These are phyloP conservation scores for Alexandromys fortis DNA, from an alignment of 2,113 vertebrate species.

Conservation along the genomic window DNA sequence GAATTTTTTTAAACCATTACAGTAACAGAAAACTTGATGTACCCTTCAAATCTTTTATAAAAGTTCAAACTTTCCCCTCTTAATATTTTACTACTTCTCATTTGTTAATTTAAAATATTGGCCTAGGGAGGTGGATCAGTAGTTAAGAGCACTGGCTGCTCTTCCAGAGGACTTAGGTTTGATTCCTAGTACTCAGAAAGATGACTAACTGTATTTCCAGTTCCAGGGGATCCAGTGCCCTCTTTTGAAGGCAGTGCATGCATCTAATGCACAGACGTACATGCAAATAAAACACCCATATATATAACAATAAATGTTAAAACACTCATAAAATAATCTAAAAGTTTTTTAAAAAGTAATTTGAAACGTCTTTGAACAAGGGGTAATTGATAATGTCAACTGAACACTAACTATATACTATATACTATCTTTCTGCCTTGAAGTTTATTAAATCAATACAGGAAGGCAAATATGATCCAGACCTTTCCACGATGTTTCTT, in stretches of 20 bases:
- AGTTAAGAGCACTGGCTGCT: background rate
- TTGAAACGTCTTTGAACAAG: constrained; percentile 43
- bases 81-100: background rate
- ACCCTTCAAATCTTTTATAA: constrained; percentile 8
- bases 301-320: background rate
- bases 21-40: constrained; percentile 34
- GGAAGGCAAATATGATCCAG: constrained; percentile 33
- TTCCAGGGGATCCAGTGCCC: background rate
- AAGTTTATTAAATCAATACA: constrained; percentile 14
- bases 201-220: background rate
- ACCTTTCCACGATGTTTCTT: background rate
- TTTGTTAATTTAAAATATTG: constrained; percentile 21
- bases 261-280: background rate
- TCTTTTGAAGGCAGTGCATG: background rate
- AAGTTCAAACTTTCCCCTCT: constrained; percentile 19
- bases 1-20: background rate
- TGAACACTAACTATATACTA: background rate
- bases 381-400: constrained; percentile 23
- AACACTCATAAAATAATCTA: background rate
- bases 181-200: background rate
- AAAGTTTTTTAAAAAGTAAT: background rate
- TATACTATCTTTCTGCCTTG: background rate
- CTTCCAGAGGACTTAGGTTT: background rate
- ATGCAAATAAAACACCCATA: background rate
- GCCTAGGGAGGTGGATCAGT: background rate